Evolutionary conservation across 2,888 invertebrate species (phyloP).

Genomic region (Lasioglossum villosulum): DNA sequence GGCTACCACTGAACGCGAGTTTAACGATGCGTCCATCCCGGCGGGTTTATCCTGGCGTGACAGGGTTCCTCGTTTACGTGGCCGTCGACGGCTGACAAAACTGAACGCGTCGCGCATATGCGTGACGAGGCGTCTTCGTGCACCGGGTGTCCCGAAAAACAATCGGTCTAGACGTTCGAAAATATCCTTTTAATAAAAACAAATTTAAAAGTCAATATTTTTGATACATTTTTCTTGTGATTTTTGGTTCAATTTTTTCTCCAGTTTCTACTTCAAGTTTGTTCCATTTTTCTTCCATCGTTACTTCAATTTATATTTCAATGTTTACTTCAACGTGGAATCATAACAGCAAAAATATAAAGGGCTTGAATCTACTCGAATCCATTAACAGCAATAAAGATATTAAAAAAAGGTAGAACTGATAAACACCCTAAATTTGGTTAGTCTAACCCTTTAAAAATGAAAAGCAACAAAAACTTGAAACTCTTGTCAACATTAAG

Average conservation of each 20-base stretch:
- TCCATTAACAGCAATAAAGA: too few relatives aligned
- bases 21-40: slow-evolving; percentile 45
- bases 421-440: too few relatives aligned
- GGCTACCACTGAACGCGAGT: slow-evolving; percentile 25
- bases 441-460: too few relatives aligned
- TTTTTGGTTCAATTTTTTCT: neutral
- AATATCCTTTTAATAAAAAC: neutral
- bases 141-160: neutral
- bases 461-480: neutral
- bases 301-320: neutral
- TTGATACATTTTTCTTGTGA: neutral
- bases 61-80: slow-evolving; percentile 36
- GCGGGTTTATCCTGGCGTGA: slow-evolving; percentile 44
- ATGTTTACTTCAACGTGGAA: neutral
- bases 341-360: too few relatives aligned
- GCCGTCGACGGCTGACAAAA: slow-evolving; percentile 31
- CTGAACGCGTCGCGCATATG: neutral
- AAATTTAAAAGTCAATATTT: neutral
- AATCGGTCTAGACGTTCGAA: neutral
- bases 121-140: neutral
- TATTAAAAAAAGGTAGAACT: too few relatives aligned
- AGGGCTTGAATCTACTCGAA: too few relatives aligned
- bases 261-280: too few relatives aligned
- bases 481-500: neutral
- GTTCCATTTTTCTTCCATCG: too few relatives aligned